phyloP scores from a whole-genome alignment of 2,113 vertebrate genomes.

The Pipa parva region DNA sequence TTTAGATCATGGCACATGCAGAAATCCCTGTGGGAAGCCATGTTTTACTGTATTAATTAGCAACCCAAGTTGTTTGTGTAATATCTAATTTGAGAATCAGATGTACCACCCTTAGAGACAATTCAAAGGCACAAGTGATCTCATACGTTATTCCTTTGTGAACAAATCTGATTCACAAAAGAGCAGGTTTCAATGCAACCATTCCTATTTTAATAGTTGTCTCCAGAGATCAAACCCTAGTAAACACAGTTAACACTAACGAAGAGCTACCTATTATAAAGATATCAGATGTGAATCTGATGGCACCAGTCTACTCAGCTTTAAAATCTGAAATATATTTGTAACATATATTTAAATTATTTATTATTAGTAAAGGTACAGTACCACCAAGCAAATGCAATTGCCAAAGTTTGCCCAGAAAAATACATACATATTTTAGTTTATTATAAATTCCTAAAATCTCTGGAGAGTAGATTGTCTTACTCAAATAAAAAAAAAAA shows the following conservation, averaged over 20 bases:
- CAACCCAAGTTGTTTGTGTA: slow-evolving; percentile 26
- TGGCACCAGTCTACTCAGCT: no score
- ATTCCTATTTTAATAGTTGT: slow-evolving; percentile 30
- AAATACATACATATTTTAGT: no score
- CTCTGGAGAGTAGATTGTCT: no score
- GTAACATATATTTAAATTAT: no score
- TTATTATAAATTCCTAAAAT: no score
- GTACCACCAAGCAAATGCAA: no score
- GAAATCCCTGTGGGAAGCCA: background rate
- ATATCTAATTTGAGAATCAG: slow-evolving; percentile 23
- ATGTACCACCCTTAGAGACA: slow-evolving; percentile 24
- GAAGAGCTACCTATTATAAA: no score
- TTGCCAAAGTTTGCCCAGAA: no score
- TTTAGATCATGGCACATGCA: background rate
- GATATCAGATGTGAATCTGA: no score
- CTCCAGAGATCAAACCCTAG: slow-evolving; percentile 12
- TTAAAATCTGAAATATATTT: no score
- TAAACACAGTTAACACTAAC: slow-evolving; percentile 1
- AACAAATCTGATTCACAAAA: slow-evolving; percentile 21
- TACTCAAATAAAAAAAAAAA: no score
- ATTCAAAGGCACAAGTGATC: slow-evolving; percentile 31
- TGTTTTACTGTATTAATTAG: slow-evolving; percentile 33
- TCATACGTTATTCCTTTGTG: slow-evolving; percentile 20
- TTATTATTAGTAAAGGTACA: no score
- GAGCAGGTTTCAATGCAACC: slow-evolving; percentile 27